Base-by-base conservation (phyloP, 2,888 invertebrate genomes). In the Lithophane leautieri region DNA sequence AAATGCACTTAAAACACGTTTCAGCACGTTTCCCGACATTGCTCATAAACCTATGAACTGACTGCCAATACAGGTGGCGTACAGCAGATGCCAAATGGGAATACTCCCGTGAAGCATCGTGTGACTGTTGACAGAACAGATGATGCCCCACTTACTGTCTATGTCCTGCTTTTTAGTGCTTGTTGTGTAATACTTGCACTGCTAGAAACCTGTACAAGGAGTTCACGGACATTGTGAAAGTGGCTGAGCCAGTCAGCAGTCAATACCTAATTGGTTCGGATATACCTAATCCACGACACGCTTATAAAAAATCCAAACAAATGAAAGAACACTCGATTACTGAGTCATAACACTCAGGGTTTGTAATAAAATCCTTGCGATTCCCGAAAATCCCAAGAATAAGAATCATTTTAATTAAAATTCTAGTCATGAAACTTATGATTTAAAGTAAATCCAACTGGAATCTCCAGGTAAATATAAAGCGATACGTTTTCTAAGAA, bases 361-460 rank as follows among this genome's bases (percentile, higher is more conserved):
- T 42, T 4, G 4, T 22, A 19, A 25, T 50, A 50, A 66, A 52
- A 54, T 54, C 19, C 11, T 47, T 70, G 34, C 11, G 25, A 47
- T 50, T 60, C 4, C 47, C 16, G 14, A 14, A 9, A 42, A 60
- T 11, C 0, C 19, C n/a, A 56, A 52, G 11, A 50, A 50, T 40
- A 58, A 50, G n/a, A 42, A 71, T n/a, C 7, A 42, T 50, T 60
- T 60, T 50, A 42, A 73, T 60, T 50, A 42, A 73, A 58, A 60
- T 28, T 60, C 47, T 25, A 58, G 25, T 40, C 58, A 40, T 19
- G 47, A 40, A 73, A 58, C 9, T 44, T 60, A 42, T 40, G 34
- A 58, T 60, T 70, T 70, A 25, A 44, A 47, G 4, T 28, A 47
- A 28, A n/a, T 50, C 11, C 52, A 73, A 60, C 0, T 73, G 28